Base-by-base conservation (phyloP, 1,140 invertebrate species). In the Adoxophyes honmai region DNA sequence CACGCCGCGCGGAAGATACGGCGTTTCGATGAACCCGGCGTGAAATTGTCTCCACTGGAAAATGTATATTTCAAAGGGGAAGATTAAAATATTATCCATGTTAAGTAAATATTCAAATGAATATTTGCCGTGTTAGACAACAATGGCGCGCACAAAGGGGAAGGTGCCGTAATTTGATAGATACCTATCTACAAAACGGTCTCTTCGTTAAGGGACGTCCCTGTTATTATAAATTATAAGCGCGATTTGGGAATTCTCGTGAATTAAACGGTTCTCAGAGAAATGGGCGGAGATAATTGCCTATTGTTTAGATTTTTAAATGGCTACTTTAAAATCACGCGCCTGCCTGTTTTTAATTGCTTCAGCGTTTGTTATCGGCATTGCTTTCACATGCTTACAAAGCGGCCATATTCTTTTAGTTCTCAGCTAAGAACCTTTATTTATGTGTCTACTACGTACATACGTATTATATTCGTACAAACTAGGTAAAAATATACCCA, bases 81-180 rank as follows among this genome's bases (percentile, higher is more conserved):
- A 89, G 89, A 90, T 90, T 90, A 90, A 89, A 90, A 90, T 90
- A 90, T 90, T 90, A 90, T 89, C 84, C 86, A 86, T 88, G 89
- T 90, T 90, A 89, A 89, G 89, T 90, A 90, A 90, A 90, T 90
- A 90, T 90, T 89, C 86, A 88, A 88, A 84, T 88, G 88, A 90
- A 90, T 89, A 90, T 90, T 89, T 90, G 88, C 88, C 86, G 83
- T 87, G 84, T 88, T 83, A 86, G 80, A 83, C 82, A 83, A 86
- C 83, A 88, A 86, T 86, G 73, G 66, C 60, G 60, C 62, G 68
- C 57, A 39, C 55, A 63, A 70, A 69, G 78, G 81, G 81, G 74
- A 76, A 69, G 79, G 66, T 71, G 74, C 66, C 61, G 83, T 86
- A 84, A 86, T 80, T 86, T 81, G 76, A 86, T 86, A 86, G 80